Evolutionary conservation across 2,797 vertebrate genomes (phyloP), one percentile per base, ranked within the genome.

Genomic region (Taeniopygia guttata): DNA sequence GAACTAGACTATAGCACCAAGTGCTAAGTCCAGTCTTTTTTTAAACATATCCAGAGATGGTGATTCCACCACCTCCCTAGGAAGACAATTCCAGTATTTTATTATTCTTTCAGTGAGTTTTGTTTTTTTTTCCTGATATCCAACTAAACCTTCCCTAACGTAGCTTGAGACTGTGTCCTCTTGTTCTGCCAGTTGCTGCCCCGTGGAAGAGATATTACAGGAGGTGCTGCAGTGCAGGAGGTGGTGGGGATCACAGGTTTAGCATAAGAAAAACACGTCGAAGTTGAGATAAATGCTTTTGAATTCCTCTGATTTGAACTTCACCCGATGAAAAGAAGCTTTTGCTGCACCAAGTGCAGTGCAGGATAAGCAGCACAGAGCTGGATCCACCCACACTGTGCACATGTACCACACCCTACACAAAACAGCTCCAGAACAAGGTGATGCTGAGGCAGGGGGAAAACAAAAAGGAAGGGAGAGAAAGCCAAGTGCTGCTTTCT

Each of bases 321-420:
- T 42, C 12, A 15, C 4, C 32, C 6, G 18, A 46, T 16, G 27
- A 43, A 70, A 85, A 59, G 43, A 7, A 63, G 55, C 16, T 79
- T 59, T 56, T 70, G 19, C 10, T 51, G 56, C 12, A 34, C 74
- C 51, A 12, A 30, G 17, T 4, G 16, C 29, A 13, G 4, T 40
- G 23, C 80, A 93, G 63, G 51, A 15, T 2, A 12, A 59, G 10
- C 58, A 36, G 9, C 8, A 13, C 2, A 27, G 48, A 83, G 42
- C 25, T 22, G 21, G 2, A 3, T 1, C 8, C 2, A 6, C 0
- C 3, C 26, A 20, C 12, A 26, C 21, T 6, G 0, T 10, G 18
- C 34, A 13, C 3, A 5, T 4, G 27, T 4, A 9, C 34, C 27
- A 40, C 20, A 20, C 29, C 38, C n/a, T 2, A 10, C 22, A 27